These are phyloP conservation scores for Saimiri boliviensis DNA, from an alignment of 2,113 vertebrate genomes.

Conservation along the genomic window DNA sequence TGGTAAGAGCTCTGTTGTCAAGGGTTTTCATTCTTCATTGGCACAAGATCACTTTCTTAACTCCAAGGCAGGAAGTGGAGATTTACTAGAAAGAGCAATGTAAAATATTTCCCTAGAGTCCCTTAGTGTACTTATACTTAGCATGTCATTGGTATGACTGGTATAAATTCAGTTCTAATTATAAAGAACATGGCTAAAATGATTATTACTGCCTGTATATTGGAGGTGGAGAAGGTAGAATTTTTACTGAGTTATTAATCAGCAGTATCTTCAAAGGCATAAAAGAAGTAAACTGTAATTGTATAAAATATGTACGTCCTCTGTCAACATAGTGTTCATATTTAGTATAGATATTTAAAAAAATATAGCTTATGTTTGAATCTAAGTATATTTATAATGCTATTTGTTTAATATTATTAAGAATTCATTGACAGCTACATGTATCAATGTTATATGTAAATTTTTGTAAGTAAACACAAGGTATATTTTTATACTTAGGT, in stretches of 20 bases:
- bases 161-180: background rate
- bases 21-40: background rate
- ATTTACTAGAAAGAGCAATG: background rate
- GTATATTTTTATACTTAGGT: background rate
- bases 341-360: conserved; percentile 1
- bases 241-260: background rate
- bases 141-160: background rate
- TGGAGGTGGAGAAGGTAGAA: background rate
- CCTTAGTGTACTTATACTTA: background rate
- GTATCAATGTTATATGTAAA: background rate
- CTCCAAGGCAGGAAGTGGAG: background rate
- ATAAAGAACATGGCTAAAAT: background rate
- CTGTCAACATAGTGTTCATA: background rate
- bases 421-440: background rate
- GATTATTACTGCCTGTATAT: background rate
- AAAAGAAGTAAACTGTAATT: background rate
- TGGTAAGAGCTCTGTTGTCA: background rate
- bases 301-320: background rate
- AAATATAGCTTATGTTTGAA: background rate
- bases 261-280: background rate
- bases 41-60: background rate
- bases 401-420: background rate
- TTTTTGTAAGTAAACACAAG: background rate
- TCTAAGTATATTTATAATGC: background rate
- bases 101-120: background rate